A percentile compares a stretch with the other conserved stretches of the same genome.
These are phyloP conservation scores for Psococerastis gibbosa DNA, from an alignment of 2,888 invertebrate genomes.

Conservation along the genomic window DNA sequence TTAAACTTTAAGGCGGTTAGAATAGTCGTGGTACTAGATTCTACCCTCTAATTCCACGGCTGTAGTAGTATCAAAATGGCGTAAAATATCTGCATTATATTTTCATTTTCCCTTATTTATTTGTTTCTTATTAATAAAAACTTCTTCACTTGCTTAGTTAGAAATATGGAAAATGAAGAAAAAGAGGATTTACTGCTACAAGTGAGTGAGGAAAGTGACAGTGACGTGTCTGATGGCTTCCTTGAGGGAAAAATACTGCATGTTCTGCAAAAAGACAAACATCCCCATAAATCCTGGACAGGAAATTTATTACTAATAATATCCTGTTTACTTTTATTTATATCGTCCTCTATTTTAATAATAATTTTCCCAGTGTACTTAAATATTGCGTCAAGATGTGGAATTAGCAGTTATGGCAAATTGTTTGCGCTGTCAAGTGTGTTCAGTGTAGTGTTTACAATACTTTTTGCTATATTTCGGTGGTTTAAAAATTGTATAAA, in stretches of 20 bases:
- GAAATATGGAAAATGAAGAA: slow-evolving; percentile 10
- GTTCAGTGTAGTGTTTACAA: neutral
- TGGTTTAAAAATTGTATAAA: neutral
- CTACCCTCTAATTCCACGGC: no score
- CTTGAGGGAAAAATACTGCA: slow-evolving; percentile 1
- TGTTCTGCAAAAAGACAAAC: slow-evolving; percentile 2
- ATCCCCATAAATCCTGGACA: neutral
- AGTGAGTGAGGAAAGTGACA: slow-evolving; percentile 3
- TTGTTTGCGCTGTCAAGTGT: neutral
- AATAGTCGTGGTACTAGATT: no score
- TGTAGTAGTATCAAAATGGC: slow-evolving; percentile 9
- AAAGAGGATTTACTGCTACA: slow-evolving; percentile 7
- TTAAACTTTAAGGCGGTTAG: no score
- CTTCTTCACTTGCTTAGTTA: neutral
- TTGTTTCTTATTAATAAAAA: slow-evolving; percentile 3
- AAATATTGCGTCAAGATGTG: neutral
- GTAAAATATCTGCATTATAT: no score
- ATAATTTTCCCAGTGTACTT: slow-evolving; percentile 8
- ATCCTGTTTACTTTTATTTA: slow-evolving; percentile 5
- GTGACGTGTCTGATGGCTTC: neutral
- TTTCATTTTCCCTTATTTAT: no score
- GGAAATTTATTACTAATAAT: slow-evolving; percentile 3
- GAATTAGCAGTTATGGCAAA: slow-evolving; percentile 4
- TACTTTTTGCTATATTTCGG: neutral
- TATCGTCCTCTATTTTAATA: slow-evolving; percentile 6